Percentiles rank a stretch among this genome's conserved stretches.
These are phyloP conservation scores for Ommatoiulus sabulosus DNA, from an alignment of 2,888 invertebrate genomes.

Conservation along the genomic window DNA sequence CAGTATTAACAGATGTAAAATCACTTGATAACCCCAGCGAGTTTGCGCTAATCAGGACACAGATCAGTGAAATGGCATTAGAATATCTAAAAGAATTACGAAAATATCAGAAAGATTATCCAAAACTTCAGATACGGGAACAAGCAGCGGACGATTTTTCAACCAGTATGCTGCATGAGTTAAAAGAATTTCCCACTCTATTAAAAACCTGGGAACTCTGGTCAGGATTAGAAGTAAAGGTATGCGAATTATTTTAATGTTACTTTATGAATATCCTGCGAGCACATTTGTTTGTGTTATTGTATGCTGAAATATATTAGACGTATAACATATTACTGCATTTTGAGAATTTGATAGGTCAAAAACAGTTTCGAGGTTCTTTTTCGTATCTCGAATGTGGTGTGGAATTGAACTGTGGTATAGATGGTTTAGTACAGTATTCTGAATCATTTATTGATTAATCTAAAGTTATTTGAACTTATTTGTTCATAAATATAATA, in stretches of 20 bases:
- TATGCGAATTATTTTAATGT: neutral
- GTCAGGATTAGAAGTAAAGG: neutral
- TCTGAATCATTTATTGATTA: too few species aligned
- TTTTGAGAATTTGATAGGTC: too few species aligned
- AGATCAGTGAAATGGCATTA: constrained; percentile 21
- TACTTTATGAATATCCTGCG: neutral
- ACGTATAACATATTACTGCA: neutral
- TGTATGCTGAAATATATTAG: neutral
- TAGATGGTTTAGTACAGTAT: too few species aligned
- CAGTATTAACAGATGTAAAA: neutral
- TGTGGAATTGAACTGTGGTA: too few species aligned
- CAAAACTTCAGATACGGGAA: neutral
- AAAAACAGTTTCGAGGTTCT: too few species aligned
- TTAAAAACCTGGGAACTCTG: neutral
- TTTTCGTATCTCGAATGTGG: too few species aligned
- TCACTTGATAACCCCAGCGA: neutral
- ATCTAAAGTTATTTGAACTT: too few species aligned
- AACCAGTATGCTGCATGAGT: neutral
- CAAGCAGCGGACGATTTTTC: neutral
- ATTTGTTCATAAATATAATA: too few species aligned
- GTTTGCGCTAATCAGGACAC: neutral
- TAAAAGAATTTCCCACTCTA: neutral
- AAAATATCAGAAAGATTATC: constrained; percentile 45
- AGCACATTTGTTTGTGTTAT: neutral
- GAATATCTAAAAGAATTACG: constrained; percentile 32